Base-by-base conservation (phyloP, 2,113 vertebrate species). In the Labeo rohita region DNA sequence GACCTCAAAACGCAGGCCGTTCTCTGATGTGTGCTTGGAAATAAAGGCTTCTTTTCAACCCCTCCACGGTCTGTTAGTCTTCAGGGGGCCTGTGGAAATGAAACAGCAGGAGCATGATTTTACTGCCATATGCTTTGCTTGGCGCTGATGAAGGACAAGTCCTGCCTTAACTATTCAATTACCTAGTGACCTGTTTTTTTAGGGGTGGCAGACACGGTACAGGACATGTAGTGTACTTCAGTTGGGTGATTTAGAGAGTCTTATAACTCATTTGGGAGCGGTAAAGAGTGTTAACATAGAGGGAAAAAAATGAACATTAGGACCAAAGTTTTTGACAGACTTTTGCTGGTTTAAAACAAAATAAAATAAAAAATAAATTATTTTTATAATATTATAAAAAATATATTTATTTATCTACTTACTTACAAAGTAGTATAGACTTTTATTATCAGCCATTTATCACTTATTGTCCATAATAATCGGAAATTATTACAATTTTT, bases 1-100 rank as follows among this genome's bases (percentile, higher is more conserved):
- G 45, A 68, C 75, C 61, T 66, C 23, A 73, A 84, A 39, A 43
- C 2, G 16, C 34, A 68, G 23, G 61, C 52, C 47, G 16, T 47
- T 21, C 56, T 77, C 56, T 77, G 52, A 77, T 65, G 34, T 84
- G 39, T 81, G 82, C 43, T 36, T 73, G 66, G 52, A 84, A 39
- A 73, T 28, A 56, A 81, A 86, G 79, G 54, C 9, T 47, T 74
- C 49, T 52, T 66, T 76, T 92, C 84, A 28, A 86, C 89, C 90
- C 90, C 89, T 94, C 90, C 93, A 93, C 87, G 92, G 91, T 87
- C 86, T 93, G 88, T 86, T 86, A 75, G 70, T 47, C 74, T 56
- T 83, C 45, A 80, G 80, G 16, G 39, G 86, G 74, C 76, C 49
- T 65, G 47, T 65, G 75, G 72, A 86, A 86, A 80, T 89, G 63